Percentiles rank a stretch among this genome's conserved stretches.
Evolutionary conservation across 2,113 vertebrate species (phyloP).

Genomic region (Anseranas semipalmata): DNA sequence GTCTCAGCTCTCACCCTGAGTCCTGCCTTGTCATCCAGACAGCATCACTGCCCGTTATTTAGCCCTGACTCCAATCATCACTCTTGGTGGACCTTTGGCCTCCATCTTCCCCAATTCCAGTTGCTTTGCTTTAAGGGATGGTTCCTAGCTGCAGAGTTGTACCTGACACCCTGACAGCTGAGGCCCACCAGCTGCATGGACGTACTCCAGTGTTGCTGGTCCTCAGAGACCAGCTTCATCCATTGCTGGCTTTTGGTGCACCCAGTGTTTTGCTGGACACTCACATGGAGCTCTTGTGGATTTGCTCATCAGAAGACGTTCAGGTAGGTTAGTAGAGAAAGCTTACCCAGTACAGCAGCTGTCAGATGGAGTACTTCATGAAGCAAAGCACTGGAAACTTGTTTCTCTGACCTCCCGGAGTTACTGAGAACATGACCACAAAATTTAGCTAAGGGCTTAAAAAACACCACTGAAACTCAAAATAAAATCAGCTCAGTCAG

Average conservation of each 20-base stretch:
- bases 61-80: rapidly evolving
- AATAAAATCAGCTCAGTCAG: neutral
- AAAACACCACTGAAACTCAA: neutral
- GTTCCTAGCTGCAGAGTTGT: neutral
- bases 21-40: rapidly evolving
- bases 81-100: neutral
- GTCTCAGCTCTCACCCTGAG: neutral
- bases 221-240: neutral
- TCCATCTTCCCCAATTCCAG: neutral
- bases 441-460: neutral
- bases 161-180: rapidly evolving
- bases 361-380: neutral
- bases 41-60: rapidly evolving
- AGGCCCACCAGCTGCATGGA: neutral
- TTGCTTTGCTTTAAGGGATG: neutral
- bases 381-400: neutral
- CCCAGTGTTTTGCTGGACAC: neutral
- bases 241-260: neutral
- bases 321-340: neutral
- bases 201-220: neutral
- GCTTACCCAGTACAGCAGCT: neutral
- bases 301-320: rapidly evolving
- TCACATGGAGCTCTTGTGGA: neutral
- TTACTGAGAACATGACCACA: neutral
- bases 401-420: neutral